phyloP scores from a whole-genome alignment of 2,797 vertebrate genomes.

The Pangasius mekongensis region DNA sequence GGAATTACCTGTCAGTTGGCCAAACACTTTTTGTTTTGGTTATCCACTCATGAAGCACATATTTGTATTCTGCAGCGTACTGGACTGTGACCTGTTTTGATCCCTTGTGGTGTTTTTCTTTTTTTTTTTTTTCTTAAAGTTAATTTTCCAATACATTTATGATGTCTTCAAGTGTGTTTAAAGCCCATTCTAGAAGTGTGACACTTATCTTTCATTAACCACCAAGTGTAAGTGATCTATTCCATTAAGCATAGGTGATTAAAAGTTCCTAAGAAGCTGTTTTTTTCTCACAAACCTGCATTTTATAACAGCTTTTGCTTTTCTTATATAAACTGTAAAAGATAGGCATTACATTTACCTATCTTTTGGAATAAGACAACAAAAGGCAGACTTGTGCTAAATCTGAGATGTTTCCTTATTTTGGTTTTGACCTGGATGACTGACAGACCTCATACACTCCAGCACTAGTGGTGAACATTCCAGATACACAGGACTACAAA shows the following conservation, averaged over 20 bases:
- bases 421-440: background rate
- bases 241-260: no score
- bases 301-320: background rate
- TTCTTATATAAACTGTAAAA: background rate
- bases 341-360: background rate
- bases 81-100: background rate
- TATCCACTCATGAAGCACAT: background rate
- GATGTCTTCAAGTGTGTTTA: background rate
- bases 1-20: slow-evolving; percentile 32
- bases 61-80: background rate
- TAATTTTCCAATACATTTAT: background rate
- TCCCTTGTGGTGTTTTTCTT: background rate
- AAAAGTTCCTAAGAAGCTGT: background rate
- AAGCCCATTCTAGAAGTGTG: background rate
- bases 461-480: background rate
- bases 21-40: slow-evolving; percentile 14
- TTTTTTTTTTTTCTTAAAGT: background rate
- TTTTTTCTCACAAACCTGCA: background rate
- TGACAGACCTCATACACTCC: background rate
- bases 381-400: background rate
- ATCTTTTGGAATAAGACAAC: background rate
- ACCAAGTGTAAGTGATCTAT: background rate
- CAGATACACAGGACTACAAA: background rate
- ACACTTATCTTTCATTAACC: background rate
- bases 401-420: background rate